Evolutionary conservation across 2,888 invertebrate species (phyloP).

Genomic region (Drosophila lutescens): DNA sequence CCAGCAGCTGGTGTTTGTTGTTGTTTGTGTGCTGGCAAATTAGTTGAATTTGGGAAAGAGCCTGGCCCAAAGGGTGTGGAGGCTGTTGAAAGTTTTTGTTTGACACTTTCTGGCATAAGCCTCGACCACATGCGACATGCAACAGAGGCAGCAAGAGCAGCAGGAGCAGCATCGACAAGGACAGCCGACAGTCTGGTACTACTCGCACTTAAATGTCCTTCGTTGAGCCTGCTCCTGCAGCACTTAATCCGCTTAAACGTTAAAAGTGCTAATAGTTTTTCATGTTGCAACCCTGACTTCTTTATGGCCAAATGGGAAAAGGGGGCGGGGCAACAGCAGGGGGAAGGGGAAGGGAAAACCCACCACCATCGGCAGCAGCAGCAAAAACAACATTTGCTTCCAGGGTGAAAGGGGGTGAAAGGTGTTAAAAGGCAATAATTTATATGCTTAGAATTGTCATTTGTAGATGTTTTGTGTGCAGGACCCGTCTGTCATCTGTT

Average conservation of each 20-base stretch:
- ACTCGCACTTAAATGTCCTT: constrained; percentile 53
- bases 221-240: constrained; percentile 49
- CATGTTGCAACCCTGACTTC: constrained; percentile 69
- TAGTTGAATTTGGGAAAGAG: constrained; percentile 63
- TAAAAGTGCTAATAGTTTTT: constrained; percentile 76
- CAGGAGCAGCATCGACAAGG: constrained; percentile 37
- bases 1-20: constrained; percentile 36
- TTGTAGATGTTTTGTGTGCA: constrained; percentile 42
- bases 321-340: background rate
- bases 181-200: constrained; percentile 40
- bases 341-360: constrained; percentile 26
- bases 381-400: constrained; percentile 22
- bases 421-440: constrained; percentile 82
- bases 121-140: constrained; percentile 65
- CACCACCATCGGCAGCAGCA: constrained; percentile 39
- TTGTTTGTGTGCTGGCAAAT: constrained; percentile 58
- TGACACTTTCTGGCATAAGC: constrained; percentile 57
- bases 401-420: constrained; percentile 43
- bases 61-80: constrained; percentile 22
- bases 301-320: constrained; percentile 30
- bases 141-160: constrained; percentile 13
- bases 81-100: constrained; percentile 59
- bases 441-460: constrained; percentile 71
- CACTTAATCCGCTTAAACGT: constrained; percentile 76
- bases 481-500: constrained; percentile 25